These are phyloP conservation scores for Synanthedon vespiformis DNA, from an alignment of 2,888 invertebrate genomes.

Conservation along the genomic window DNA sequence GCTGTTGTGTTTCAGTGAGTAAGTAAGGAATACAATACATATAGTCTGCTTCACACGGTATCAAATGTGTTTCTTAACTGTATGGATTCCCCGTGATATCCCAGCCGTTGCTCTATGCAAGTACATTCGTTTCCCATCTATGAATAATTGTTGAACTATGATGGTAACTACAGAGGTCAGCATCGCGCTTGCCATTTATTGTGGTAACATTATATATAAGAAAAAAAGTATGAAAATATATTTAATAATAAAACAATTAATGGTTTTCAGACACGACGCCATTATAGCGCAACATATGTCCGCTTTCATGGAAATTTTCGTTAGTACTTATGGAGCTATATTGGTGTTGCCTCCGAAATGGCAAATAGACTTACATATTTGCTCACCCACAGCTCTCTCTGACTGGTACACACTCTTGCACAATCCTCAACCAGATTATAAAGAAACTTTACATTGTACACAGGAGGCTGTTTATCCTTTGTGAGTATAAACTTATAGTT, in stretches of 20 bases:
- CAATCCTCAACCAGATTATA: conserved; percentile 95
- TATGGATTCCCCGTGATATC: too few species aligned
- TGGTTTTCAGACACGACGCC: conserved; percentile 76
- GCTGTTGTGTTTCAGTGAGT: too few species aligned
- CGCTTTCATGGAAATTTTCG: conserved; percentile 82
- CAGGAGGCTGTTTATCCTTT: conserved; percentile 98
- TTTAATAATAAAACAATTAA: not conserved
- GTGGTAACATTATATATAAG: too few species aligned
- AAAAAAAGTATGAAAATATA: not conserved
- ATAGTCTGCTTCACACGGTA: too few species aligned
- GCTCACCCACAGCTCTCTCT: conserved; percentile 82
- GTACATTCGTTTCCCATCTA: too few species aligned
- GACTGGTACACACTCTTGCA: conserved; percentile 98
- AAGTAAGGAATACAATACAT: too few species aligned
- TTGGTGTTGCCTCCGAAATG: conserved; percentile 87
- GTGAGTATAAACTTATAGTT: conserved; percentile 72
- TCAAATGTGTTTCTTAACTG: too few species aligned
- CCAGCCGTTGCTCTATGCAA: too few species aligned
- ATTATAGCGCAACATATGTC: conserved; percentile 84
- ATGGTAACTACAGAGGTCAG: too few species aligned
- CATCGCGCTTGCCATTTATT: too few species aligned
- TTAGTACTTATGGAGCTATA: conserved; percentile 79
- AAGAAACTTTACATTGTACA: conserved; percentile 89
- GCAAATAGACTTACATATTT: conserved; percentile 79
- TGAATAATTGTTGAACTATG: too few species aligned